Conservation (phyloP, 2,113 vertebrate genomes). For the Microcebus tavaratra region DNA sequence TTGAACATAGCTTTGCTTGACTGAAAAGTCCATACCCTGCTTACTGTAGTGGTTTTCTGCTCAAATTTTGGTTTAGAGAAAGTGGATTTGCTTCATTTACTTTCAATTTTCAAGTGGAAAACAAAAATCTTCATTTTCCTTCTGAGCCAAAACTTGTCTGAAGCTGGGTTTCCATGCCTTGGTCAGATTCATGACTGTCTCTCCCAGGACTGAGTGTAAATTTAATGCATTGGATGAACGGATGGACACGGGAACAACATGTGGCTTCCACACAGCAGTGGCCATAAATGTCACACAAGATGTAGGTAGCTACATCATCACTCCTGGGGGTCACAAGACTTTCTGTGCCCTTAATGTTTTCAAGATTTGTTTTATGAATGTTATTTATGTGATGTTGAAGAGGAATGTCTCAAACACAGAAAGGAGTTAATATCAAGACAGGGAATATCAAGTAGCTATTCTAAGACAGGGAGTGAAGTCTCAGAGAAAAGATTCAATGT, state of each 20-base stretch:
- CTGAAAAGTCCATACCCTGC: neutral
- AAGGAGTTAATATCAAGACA: neutral
- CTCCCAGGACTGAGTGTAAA: neutral
- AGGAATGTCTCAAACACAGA: constrained; percentile 7
- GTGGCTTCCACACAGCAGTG: neutral
- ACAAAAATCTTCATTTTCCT: neutral
- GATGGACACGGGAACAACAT: neutral
- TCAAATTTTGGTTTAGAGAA: neutral
- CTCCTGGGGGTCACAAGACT: neutral
- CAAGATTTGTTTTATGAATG: neutral
- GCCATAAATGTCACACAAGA: neutral
- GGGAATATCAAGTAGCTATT: too few species aligned
- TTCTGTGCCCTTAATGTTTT: neutral
- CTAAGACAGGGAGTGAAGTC: constrained; percentile 39
- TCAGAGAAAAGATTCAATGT: constrained; percentile 9
- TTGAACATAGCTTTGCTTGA: neutral
- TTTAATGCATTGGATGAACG: neutral
- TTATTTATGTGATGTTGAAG: constrained; percentile 49
- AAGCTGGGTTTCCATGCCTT: neutral
- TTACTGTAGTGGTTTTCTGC: neutral
- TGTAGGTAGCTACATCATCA: neutral
- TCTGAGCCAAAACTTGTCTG: neutral
- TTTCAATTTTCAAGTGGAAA: constrained; percentile 5
- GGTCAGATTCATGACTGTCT: neutral
- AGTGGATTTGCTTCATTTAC: neutral